A percentile compares a stretch with the other conserved stretches of the same genome.
Conservation (phyloP, 2,113 vertebrate genomes). For the Fukomys damarensis region DNA sequence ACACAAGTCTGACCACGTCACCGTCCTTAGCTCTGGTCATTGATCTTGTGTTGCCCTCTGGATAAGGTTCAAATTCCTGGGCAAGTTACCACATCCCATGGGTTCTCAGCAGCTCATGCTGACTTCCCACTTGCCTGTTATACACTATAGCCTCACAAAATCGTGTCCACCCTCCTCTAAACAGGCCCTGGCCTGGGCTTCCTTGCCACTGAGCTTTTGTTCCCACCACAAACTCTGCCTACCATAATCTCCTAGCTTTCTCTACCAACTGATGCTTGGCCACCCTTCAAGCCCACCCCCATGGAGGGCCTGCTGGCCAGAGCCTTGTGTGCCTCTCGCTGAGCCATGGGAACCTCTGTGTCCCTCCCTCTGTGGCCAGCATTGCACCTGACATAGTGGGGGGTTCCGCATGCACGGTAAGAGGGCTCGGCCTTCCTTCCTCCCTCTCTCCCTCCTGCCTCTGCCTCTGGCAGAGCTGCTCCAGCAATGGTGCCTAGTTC, state of each 20-base stretch:
- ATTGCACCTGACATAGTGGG: not conserved
- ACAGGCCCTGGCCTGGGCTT: not conserved
- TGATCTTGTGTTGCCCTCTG: not conserved
- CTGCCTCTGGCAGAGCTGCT: not conserved
- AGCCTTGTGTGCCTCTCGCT: not conserved
- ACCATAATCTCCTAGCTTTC: not conserved
- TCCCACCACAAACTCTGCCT: not conserved
- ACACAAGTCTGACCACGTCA: not conserved
- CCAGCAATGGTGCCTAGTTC: not conserved
- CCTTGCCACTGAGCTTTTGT: not conserved
- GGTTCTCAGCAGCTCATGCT: not conserved
- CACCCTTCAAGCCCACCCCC: not conserved
- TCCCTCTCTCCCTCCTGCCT: not conserved
- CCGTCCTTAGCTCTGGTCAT: not conserved
- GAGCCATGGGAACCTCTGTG: not conserved
- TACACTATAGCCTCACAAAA: not conserved
- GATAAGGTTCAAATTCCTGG: conserved; percentile 50
- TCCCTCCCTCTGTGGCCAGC: not conserved
- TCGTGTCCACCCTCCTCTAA: not conserved
- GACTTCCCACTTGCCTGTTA: not conserved
- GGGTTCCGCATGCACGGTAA: not conserved
- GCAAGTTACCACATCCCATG: not conserved
- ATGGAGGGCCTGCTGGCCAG: not conserved
- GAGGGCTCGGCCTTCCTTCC: not conserved
- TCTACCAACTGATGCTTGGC: not conserved